Percentiles rank a stretch among this genome's conserved stretches.
Evolutionary conservation across 1,140 invertebrate genomes (phyloP).

Genomic region (Magallana angulata): DNA sequence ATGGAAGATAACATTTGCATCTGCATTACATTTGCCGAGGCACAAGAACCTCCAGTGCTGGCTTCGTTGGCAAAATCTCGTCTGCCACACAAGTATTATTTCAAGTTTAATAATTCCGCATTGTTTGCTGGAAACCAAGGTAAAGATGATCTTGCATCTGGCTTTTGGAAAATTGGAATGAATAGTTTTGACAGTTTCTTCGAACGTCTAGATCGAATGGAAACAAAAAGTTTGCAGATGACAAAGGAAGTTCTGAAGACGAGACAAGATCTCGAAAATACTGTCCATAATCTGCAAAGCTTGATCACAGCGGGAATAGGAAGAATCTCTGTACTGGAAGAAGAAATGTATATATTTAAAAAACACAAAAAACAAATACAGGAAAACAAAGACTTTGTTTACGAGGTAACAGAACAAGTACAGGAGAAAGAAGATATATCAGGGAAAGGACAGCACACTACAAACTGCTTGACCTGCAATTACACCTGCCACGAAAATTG

Average conservation of each 20-base stretch:
- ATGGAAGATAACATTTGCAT: constrained; percentile 65
- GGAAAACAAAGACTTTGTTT: constrained; percentile 58
- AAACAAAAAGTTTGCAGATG: constrained; percentile 51
- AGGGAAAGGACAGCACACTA: constrained; percentile 46
- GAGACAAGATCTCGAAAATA: constrained; percentile 48
- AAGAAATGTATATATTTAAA: constrained; percentile 46
- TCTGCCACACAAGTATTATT: constrained; percentile 49
- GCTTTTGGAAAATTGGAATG: constrained; percentile 52
- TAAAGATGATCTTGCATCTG: constrained; percentile 17
- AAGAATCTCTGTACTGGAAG: constrained; percentile 38
- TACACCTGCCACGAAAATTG: constrained; percentile 60
- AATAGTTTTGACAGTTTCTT: constrained; percentile 54
- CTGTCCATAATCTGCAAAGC: constrained; percentile 44
- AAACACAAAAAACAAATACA: constrained; percentile 51
- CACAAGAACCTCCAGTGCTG: constrained; percentile 59
- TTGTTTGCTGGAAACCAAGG: constrained; percentile 30
- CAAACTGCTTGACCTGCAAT: constrained; percentile 59
- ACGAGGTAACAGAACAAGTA: constrained; percentile 47
- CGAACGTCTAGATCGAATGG: constrained; percentile 17
- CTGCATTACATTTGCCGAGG: constrained; percentile 67
- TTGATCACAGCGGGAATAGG: constrained; percentile 46
- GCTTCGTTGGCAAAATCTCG: constrained; percentile 46
- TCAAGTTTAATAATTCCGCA: constrained; percentile 60
- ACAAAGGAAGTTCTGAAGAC: constrained; percentile 53
- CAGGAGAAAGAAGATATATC: constrained; percentile 38